Percentiles rank a stretch among this genome's conserved stretches.
Evolutionary conservation across 2,113 vertebrate genomes (phyloP).

Genomic region (Amblyornis subalaris): DNA sequence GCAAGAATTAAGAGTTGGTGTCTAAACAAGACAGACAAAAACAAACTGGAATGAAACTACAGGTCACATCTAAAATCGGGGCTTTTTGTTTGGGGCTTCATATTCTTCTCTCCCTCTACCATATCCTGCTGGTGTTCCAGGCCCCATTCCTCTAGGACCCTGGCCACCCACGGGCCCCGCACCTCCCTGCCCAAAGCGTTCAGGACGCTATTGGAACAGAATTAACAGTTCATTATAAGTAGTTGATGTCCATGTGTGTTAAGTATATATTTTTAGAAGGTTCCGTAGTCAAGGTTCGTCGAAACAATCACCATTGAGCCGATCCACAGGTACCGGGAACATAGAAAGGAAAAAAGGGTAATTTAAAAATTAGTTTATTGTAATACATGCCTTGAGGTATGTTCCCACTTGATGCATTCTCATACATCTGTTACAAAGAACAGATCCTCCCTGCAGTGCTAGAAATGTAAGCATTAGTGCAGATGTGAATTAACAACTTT

Average conservation of each 20-base stretch:
- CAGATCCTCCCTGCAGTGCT: constrained; percentile 80
- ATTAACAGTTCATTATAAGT: constrained; percentile 82
- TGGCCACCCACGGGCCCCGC: constrained; percentile 86
- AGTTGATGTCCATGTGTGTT: constrained; percentile 88
- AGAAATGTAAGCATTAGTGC: constrained; percentile 82
- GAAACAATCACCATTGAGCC: constrained; percentile 97
- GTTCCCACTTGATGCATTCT: constrained; percentile 86
- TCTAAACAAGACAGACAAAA: constrained; percentile 84
- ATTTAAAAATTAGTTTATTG: constrained; percentile 90
- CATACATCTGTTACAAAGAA: constrained; percentile 83
- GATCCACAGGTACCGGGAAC: constrained; percentile 99
- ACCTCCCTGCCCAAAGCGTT: constrained; percentile 93
- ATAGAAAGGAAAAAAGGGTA: constrained; percentile 99
- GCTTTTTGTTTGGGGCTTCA: constrained; percentile 96
- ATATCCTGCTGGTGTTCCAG: constrained; percentile 89
- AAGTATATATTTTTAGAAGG: constrained; percentile 86
- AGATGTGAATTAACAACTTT: constrained; percentile 78
- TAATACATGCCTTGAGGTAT: constrained; percentile 85
- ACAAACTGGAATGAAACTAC: constrained; percentile 84
- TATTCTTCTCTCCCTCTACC: constrained; percentile 98
- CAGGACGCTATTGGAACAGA: constrained; percentile 89
- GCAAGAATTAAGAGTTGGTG: constrained; percentile 90
- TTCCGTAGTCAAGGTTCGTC: constrained; percentile 98
- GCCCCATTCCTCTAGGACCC: constrained; percentile 88
- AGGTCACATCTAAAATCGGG: constrained; percentile 92